phyloP scores from a whole-genome alignment of 2,888 invertebrate genomes.

The Calameuta pallipes region DNA sequence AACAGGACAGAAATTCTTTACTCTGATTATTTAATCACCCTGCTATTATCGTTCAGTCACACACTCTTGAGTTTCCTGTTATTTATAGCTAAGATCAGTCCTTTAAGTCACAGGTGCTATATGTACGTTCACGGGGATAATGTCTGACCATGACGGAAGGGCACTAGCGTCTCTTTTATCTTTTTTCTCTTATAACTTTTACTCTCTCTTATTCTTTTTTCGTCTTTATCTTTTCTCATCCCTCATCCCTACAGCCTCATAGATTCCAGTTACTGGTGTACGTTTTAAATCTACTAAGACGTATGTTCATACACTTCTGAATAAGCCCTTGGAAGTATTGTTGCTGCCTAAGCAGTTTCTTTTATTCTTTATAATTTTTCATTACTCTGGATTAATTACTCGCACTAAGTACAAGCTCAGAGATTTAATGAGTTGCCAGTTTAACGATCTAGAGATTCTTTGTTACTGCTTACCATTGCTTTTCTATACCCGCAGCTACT shows the following conservation, averaged over 20 bases:
- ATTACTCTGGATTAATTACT: background rate
- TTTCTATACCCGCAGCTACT: background rate
- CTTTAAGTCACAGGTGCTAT: background rate
- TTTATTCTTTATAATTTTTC: background rate
- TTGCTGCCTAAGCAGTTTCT: background rate
- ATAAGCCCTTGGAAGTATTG: background rate
- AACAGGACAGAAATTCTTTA: background rate
- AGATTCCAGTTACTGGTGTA: background rate
- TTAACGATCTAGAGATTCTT: background rate
- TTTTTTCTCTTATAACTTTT: background rate
- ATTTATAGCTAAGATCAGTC: background rate
- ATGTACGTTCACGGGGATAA: background rate
- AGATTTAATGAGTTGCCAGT: background rate
- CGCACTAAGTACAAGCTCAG: background rate
- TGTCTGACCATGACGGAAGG: background rate
- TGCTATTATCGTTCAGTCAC: background rate
- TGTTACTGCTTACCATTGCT: background rate
- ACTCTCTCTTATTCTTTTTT: background rate
- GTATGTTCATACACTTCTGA: background rate
- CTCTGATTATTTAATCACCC: background rate
- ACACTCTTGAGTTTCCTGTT: background rate
- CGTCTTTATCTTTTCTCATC: background rate
- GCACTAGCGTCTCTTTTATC: background rate
- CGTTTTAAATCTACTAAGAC: background rate
- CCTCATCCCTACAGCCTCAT: background rate